Percentiles rank a stretch among this genome's conserved stretches.
Conservation (phyloP, 2,888 invertebrate species). For the Rhogogaster chlorosoma region DNA sequence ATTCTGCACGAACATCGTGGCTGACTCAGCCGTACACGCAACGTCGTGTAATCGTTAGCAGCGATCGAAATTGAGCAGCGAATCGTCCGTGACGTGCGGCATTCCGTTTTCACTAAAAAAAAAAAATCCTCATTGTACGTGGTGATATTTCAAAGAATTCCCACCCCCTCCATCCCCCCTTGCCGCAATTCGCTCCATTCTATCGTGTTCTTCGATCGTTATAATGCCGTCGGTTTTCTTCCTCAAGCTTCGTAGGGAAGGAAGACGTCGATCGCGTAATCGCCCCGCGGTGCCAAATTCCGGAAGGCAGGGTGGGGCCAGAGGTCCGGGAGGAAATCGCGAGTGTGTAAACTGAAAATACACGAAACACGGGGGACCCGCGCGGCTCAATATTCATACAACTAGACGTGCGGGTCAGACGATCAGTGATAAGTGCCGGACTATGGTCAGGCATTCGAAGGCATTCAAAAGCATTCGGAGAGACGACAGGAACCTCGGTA, state of each 20-base stretch:
- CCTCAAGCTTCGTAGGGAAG: slow-evolving; percentile 13
- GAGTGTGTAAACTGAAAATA: slow-evolving; percentile 23
- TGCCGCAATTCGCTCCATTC: neutral
- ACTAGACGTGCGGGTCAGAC: slow-evolving; percentile 30
- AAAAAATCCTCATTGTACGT: slow-evolving; percentile 31
- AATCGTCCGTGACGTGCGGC: slow-evolving; percentile 22
- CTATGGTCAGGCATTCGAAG: slow-evolving; percentile 52
- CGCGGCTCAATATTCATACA: slow-evolving; percentile 12
- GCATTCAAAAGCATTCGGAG: slow-evolving; percentile 53
- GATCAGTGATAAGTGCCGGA: slow-evolving; percentile 24
- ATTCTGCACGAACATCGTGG: neutral
- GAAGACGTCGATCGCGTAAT: slow-evolving; percentile 46
- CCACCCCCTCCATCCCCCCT: neutral
- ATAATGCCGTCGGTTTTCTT: slow-evolving; percentile 27
- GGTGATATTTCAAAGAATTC: slow-evolving; percentile 37
- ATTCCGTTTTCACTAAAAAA: slow-evolving; percentile 26
- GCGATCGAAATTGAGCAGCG: slow-evolving; percentile 29
- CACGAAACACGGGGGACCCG: neutral
- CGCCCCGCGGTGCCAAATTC: slow-evolving; percentile 27
- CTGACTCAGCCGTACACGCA: slow-evolving; percentile 20
- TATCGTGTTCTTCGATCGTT: slow-evolving; percentile 47
- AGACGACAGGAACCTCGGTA: slow-evolving; percentile 35
- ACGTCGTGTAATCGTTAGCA: slow-evolving; percentile 23
- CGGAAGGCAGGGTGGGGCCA: neutral
- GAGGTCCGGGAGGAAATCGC: neutral